Evolutionary conservation across 2,113 vertebrate genomes (phyloP), one percentile per base, ranked within the genome.

Genomic region (Tachuris rubrigastra): DNA sequence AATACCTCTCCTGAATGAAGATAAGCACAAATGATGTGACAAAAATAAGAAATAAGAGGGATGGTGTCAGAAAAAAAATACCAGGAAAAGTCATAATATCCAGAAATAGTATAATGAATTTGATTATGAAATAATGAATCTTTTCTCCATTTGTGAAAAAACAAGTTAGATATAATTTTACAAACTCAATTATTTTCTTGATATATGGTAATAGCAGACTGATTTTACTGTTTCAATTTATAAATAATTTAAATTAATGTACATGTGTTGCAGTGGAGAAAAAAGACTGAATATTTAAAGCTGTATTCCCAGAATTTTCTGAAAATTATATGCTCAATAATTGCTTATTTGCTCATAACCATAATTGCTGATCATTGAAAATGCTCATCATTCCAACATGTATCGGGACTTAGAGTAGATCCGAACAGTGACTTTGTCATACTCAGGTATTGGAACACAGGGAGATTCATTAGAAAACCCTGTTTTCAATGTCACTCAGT

Each of bases 401-500:
- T 24, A 18, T 90, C 25, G 52, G 25, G 33, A 46, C 21, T 77
- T 60, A 35, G 19, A 11, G 24, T 7, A 58, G 35, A 47, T n/a
- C 33, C 16, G 52, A 39, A 68, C 19, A 52, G 12, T 5, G 4
- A 19, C 18, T 65, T 65, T 35, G 22, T 46, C 28, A 41, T 12
- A 30, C 0, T 7, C 47, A 59, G 28, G 12, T 21, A 23, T 18
- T 83, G n/a, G 47, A 83, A 63, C 28, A 58, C 53, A 41, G 49
- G 1, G 6, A 16, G n/a, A 49, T 78, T 82, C 17, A 53, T 44
- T 66, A 14, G 24, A 49, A 89, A 89, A 12, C 8, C 5, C 11
- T 2, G 0, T 37, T 59, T 31, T 31, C 1, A 0, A 14, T 24
- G 42, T 10, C 71, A 49, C 20, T 65, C 27, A 55, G 18, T n/a